Percentiles rank a stretch among this genome's conserved stretches.
Evolutionary conservation across 2,113 vertebrate genomes (phyloP).

Genomic region (Choloepus hoffmanni): DNA sequence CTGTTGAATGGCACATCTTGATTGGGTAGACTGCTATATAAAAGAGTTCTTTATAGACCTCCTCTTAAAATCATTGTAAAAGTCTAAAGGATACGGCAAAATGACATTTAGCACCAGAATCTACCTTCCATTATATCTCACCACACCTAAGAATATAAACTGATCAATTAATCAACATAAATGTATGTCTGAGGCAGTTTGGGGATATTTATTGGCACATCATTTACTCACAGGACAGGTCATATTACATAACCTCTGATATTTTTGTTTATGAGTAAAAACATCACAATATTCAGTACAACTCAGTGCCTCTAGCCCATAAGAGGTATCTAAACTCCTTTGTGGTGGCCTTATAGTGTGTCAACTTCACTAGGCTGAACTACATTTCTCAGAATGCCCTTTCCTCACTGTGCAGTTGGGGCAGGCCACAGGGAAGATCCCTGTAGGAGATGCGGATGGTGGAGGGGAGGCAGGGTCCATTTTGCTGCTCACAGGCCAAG

Average conservation of each 20-base stretch:
- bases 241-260: background rate
- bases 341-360: background rate
- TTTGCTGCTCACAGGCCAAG: background rate
- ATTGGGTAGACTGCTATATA: background rate
- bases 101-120: background rate
- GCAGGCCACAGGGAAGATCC: too few species aligned
- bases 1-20: background rate
- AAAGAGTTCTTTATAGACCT: background rate
- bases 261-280: constrained; percentile 41
- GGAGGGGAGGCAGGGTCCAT: background rate
- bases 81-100: background rate
- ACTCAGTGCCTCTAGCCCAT: background rate
- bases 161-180: background rate
- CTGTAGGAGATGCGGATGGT: background rate
- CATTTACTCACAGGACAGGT: constrained; percentile 22
- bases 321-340: background rate
- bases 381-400: background rate
- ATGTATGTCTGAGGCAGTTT: background rate
- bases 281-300: background rate
- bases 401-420: background rate
- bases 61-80: background rate
- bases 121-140: background rate
- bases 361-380: background rate
- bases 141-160: background rate
- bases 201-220: background rate